Evolutionary conservation across 2,113 vertebrate species (phyloP).

Genomic region (Candoia aspera): DNA sequence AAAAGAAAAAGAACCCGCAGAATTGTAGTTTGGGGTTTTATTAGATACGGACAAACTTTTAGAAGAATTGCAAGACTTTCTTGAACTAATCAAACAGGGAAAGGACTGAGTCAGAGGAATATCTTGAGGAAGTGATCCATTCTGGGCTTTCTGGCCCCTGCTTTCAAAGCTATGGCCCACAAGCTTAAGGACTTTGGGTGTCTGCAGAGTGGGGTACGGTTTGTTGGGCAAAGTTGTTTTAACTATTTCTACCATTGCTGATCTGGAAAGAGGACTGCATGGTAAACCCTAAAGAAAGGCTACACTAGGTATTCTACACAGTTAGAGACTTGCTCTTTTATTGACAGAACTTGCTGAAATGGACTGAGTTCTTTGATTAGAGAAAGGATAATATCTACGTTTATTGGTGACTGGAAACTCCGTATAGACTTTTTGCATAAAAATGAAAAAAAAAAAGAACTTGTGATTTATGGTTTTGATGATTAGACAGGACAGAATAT

Average conservation of each 20-base stretch:
- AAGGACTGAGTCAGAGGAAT: neutral
- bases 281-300: neutral
- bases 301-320: neutral
- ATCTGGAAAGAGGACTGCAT: neutral
- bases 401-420: too few species aligned
- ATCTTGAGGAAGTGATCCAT: neutral
- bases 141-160: neutral
- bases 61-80: conserved; percentile 19
- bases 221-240: neutral
- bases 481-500: too few species aligned
- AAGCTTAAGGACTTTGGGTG: neutral
- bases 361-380: neutral
- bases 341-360: neutral
- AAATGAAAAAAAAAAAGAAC: too few species aligned
- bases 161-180: neutral
- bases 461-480: too few species aligned
- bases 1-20: conserved; percentile 11
- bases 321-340: neutral
- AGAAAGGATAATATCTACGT: too few species aligned
- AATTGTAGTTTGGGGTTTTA: conserved; percentile 23
- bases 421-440: too few species aligned
- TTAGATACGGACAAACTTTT: conserved; percentile 4
- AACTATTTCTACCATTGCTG: neutral
- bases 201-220: neutral
- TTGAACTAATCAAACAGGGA: neutral